Conservation (phyloP, 2,797 vertebrate genomes). For the Rallus crepitans region DNA sequence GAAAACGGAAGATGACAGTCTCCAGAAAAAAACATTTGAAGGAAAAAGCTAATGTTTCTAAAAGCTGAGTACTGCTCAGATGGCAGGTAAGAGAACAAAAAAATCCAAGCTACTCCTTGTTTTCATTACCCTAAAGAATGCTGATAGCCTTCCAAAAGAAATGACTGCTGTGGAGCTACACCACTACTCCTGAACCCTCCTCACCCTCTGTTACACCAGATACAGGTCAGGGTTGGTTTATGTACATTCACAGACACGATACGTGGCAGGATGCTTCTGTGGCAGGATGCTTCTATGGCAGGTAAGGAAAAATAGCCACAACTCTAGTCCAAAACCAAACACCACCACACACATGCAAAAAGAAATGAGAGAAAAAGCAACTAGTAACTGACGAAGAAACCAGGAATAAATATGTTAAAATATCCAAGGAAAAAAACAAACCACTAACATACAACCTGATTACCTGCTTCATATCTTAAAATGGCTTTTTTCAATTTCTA, state of each 20-base stretch:
- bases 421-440: background rate
- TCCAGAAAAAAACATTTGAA: background rate
- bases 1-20: background rate
- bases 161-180: background rate
- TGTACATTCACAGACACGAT: background rate
- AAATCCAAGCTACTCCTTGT: background rate
- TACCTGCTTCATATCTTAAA: background rate
- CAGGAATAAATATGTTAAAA: background rate
- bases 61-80: background rate
- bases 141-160: background rate
- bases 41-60: background rate
- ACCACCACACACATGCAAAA: too few species aligned
- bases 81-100: background rate
- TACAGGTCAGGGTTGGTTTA: background rate
- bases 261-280: background rate
- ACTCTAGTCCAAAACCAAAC: background rate
- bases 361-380: background rate
- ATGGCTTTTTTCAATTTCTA: background rate
- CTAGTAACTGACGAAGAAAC: background rate
- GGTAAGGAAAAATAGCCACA: background rate
- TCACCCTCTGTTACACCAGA: background rate
- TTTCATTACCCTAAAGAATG: background rate
- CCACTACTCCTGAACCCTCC: background rate
- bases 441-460: background rate
- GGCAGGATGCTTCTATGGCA: background rate